Evolutionary conservation across 2,888 invertebrate genomes (phyloP).

Genomic region (Entomobrya proxima): DNA sequence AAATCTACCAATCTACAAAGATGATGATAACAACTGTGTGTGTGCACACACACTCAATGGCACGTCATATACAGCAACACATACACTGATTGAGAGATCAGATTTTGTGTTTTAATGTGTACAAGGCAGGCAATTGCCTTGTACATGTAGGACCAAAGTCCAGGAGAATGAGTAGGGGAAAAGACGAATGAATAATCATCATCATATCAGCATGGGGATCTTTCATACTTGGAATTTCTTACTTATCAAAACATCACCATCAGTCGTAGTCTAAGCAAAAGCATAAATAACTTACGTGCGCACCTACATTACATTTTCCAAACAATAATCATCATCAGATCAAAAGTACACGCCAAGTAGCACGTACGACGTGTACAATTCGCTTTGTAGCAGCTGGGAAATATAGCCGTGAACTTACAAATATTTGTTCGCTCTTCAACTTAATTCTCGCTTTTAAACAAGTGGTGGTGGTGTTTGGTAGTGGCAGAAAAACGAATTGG

Average conservation of each 20-base stretch:
- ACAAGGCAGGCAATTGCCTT: background rate
- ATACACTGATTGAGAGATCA: slow-evolving; percentile 59
- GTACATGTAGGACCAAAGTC: too few relatives aligned
- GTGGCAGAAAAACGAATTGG: slow-evolving; percentile 1
- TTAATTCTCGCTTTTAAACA: background rate
- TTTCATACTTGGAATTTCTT: slow-evolving; percentile 59
- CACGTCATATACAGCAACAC: background rate
- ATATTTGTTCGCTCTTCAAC: slow-evolving; percentile 3
- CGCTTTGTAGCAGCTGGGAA: slow-evolving; percentile 32
- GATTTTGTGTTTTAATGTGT: slow-evolving; percentile 47
- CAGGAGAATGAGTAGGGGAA: slow-evolving; percentile 4
- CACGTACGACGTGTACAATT: background rate
- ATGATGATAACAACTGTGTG: background rate
- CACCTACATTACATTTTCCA: too few relatives aligned
- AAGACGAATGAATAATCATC: slow-evolving; percentile 50
- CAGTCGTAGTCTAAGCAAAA: slow-evolving; percentile 11
- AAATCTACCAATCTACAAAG: background rate
- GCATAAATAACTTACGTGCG: background rate
- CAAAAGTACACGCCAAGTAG: background rate
- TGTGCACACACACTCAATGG: background rate
- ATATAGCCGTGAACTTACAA: slow-evolving; percentile 21
- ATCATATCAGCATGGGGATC: slow-evolving; percentile 52
- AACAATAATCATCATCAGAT: too few relatives aligned
- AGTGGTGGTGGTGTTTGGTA: too few relatives aligned
- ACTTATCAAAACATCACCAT: slow-evolving; percentile 57